Evolutionary conservation across 2,888 invertebrate genomes (phyloP), one percentile per base, ranked within the genome.

Genomic region (Xestia c-nigrum): DNA sequence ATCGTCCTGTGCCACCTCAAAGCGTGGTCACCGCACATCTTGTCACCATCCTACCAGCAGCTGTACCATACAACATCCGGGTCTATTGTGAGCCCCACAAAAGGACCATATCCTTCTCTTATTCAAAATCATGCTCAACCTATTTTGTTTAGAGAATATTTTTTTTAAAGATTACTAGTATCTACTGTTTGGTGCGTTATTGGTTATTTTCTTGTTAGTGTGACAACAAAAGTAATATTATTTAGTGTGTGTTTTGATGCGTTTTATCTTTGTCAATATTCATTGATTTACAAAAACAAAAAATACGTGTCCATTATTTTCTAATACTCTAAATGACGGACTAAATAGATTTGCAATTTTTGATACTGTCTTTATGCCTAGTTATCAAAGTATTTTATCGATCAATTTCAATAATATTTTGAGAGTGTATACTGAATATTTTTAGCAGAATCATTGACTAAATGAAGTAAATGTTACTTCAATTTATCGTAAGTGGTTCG

Each of bases 11-110:
- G 5, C 21, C 68, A 76, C 24, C 38, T 46, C 24, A 72, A 70
- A 9, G 5, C 68, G 52, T 82, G 83, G 89, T 78, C 88, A 88
- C 88, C 83, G 71, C 75, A 88, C 78, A 68, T 83, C 86, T 84
- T 89, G 87, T 84, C 90, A 88, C 88, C 89, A 86, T 71, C 69
- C 72, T 76, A 84, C 84, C 85, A 87, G 89, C 90, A 90, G 90
- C 89, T 90, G 90, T 84, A 87, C 85, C 76, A 73, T 46, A 61
- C 79, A 69, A 83, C 89, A 89, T 90, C 90, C 90, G 90, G 90
- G 90, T 86, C 69, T 65, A 83, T 87, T 87, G 84, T 87, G 52
- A 40, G 59, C 64, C 61, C 52, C 70, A 85, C 83, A 88, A 87
- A 83, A 78, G 84, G 84, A 84, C 78, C 80, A 81, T 85, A 77